A percentile compares a stretch with the other conserved stretches of the same genome.
Evolutionary conservation across 2,797 vertebrate species (phyloP).

Genomic region (Zalophus californianus): DNA sequence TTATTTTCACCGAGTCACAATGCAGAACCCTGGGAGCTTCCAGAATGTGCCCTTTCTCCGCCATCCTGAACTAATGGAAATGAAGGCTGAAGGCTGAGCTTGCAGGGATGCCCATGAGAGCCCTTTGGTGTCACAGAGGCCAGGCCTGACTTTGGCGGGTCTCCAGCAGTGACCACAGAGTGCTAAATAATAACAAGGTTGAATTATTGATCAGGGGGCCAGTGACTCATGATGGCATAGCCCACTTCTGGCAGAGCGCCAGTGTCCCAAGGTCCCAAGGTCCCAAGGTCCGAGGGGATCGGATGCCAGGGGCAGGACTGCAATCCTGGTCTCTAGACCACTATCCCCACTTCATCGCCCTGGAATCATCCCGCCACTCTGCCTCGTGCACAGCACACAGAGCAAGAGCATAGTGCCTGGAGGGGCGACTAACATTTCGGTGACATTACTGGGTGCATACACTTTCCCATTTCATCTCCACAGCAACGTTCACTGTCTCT

Average conservation of each 20-base stretch:
- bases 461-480: neutral
- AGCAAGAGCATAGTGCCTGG: neutral
- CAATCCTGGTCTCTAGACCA: neutral
- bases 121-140: conserved; percentile 43
- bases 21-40: conserved; percentile 61
- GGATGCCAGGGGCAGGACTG: neutral
- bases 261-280: neutral
- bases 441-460: neutral
- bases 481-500: neutral
- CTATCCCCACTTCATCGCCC: too few relatives aligned
- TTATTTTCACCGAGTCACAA: conserved; percentile 74
- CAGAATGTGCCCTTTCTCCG: conserved; percentile 73
- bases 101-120: neutral
- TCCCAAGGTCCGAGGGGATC: neutral
- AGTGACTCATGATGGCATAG: neutral
- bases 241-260: neutral
- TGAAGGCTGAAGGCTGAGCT: conserved; percentile 69
- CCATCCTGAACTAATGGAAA: conserved; percentile 74
- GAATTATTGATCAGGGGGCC: conserved; percentile 63
- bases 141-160: conserved; percentile 50
- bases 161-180: conserved; percentile 68
- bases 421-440: neutral
- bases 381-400: neutral
- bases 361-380: neutral
- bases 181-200: conserved; percentile 64